A percentile compares a stretch with the other conserved stretches of the same genome.
These are phyloP conservation scores for Caiman crocodilus DNA, from an alignment of 2,797 vertebrate genomes.

Conservation along the genomic window DNA sequence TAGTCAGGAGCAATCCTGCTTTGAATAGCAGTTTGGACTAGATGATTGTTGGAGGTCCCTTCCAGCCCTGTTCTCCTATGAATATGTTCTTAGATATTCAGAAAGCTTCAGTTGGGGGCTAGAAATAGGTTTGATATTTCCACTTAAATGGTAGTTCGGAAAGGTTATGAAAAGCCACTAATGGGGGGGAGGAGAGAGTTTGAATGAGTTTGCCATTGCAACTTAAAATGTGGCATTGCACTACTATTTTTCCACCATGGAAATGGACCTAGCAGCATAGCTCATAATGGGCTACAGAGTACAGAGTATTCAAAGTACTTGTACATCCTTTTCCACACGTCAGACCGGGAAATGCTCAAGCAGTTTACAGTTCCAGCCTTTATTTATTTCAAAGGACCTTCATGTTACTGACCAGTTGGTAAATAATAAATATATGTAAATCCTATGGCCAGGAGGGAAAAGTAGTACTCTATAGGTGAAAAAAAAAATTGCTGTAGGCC, in stretches of 20 bases:
- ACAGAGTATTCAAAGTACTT: background rate
- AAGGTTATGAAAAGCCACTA: background rate
- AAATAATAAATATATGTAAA: background rate
- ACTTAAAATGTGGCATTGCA: background rate
- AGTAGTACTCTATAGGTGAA: background rate
- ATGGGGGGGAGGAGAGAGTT: background rate
- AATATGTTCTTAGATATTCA: background rate
- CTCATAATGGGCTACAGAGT: background rate
- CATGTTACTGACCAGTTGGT: background rate
- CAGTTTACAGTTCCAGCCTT: background rate
- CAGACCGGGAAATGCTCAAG: slow-evolving; percentile 1
- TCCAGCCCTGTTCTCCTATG: background rate
- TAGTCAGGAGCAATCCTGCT: too few relatives aligned
- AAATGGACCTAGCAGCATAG: background rate
- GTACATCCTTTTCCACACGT: background rate
- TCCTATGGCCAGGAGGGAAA: background rate
- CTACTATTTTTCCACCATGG: background rate
- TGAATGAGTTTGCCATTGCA: background rate
- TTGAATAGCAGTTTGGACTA: too few relatives aligned
- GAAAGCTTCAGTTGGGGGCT: background rate
- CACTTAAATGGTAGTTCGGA: background rate
- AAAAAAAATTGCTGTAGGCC: fast-evolving
- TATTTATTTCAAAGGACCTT: background rate
- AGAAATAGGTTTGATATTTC: background rate
- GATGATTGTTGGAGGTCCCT: background rate